Conservation (phyloP, 2,113 vertebrate genomes). For the Oryzias javanicus region DNA sequence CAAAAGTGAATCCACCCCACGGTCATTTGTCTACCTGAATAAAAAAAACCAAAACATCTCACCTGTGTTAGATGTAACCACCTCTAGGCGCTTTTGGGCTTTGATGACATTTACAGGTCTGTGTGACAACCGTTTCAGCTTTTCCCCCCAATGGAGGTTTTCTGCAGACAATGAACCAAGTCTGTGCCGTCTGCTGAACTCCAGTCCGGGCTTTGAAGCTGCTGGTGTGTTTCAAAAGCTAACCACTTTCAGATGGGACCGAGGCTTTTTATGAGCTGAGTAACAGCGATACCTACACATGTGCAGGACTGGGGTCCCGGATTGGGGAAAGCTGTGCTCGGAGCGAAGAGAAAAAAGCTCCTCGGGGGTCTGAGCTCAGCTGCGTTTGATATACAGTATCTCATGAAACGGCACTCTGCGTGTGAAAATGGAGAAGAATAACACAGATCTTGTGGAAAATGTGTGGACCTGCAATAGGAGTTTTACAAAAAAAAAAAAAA, state of each 20-base stretch:
- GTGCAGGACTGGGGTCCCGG: conserved; percentile 72
- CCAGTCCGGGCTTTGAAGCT: conserved; percentile 76
- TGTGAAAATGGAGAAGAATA: conserved; percentile 26
- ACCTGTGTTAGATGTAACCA: conserved; percentile 46
- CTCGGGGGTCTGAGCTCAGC: conserved; percentile 42
- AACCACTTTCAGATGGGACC: conserved; percentile 83
- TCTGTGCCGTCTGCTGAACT: conserved; percentile 58
- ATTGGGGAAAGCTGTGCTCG: conserved; percentile 60
- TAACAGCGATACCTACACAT: conserved; percentile 78
- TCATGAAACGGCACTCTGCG: conserved; percentile 16
- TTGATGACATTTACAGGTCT: conserved; percentile 59
- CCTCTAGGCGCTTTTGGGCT: conserved; percentile 49
- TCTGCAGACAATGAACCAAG: conserved; percentile 57
- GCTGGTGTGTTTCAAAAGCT: conserved; percentile 74
- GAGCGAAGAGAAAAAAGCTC: conserved; percentile 51
- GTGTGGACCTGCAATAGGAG: not conserved
- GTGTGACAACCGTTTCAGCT: conserved; percentile 65
- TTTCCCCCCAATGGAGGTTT: conserved; percentile 50
- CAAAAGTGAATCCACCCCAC: conserved; percentile 4
- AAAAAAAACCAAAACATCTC: conserved; percentile 30
- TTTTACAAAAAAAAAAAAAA: conserved; percentile 14
- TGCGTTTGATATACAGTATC: conserved; percentile 41
- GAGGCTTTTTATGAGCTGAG: conserved; percentile 76
- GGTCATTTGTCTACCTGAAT: conserved; percentile 6
- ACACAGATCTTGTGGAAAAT: conserved; percentile 30